phyloP scores from a whole-genome alignment of 2,888 invertebrate species.

The Eupithecia subfuscata region DNA sequence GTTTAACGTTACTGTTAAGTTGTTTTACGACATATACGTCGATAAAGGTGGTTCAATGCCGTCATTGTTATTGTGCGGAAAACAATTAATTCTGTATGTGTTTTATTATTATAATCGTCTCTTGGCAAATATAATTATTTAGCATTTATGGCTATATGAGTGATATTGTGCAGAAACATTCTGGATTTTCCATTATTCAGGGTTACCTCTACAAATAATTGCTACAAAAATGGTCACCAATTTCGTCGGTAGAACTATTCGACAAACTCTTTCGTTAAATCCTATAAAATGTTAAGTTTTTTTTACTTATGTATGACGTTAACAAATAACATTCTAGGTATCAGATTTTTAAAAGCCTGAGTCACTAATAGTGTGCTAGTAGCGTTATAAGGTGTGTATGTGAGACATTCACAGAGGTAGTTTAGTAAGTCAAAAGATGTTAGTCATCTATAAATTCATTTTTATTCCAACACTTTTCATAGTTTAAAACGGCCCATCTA shows the following conservation, averaged over 20 bases:
- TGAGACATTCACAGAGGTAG: neutral
- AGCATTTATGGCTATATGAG: neutral
- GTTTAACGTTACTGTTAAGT: neutral
- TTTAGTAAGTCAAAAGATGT: neutral
- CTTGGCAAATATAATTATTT: neutral
- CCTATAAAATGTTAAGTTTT: neutral
- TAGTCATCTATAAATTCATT: neutral
- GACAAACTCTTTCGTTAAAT: neutral
- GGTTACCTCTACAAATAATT: neutral
- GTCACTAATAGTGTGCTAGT: slow-evolving; percentile 57
- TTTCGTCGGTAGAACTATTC: neutral
- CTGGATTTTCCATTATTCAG: neutral
- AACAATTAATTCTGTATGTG: slow-evolving; percentile 26
- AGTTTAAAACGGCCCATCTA: neutral
- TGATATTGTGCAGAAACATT: neutral
- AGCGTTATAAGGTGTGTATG: slow-evolving; percentile 36
- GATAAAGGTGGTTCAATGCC: slow-evolving; percentile 30
- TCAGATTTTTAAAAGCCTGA: slow-evolving; percentile 47
- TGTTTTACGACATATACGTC: neutral
- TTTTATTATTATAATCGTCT: slow-evolving; percentile 12
- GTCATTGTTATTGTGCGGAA: slow-evolving; percentile 40
- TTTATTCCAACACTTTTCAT: neutral
- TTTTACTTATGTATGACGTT: slow-evolving; percentile 3
- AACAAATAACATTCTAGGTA: slow-evolving; percentile 9
- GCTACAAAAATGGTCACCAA: neutral